phyloP scores from a whole-genome alignment of 2,888 invertebrate genomes.

The Spilosoma lubricipeda region DNA sequence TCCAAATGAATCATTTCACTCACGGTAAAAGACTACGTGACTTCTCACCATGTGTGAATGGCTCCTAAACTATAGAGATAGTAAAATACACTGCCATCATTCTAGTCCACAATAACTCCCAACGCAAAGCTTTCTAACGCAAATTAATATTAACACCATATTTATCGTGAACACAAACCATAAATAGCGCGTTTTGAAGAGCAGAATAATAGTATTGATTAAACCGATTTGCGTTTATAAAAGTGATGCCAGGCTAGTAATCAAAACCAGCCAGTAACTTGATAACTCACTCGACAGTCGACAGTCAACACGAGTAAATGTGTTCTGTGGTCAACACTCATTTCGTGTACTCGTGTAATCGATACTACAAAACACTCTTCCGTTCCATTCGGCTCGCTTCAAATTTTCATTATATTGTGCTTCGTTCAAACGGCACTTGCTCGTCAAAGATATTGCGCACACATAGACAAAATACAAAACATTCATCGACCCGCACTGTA shows the following conservation, averaged over 20 bases:
- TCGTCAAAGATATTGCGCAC: constrained; percentile 43
- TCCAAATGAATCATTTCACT: constrained; percentile 51
- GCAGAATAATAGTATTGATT: constrained; percentile 47
- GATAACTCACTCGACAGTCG: constrained; percentile 42
- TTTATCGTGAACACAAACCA: constrained; percentile 29
- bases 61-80: constrained; percentile 68
- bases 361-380: constrained; percentile 11
- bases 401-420: constrained; percentile 29
- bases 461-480: constrained; percentile 28
- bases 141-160: constrained; percentile 26
- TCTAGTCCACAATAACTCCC: constrained; percentile 26
- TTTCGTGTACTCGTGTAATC: constrained; percentile 12
- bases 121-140: constrained; percentile 16
- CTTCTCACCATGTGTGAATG: constrained; percentile 84
- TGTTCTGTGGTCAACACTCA: not conserved
- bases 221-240: constrained; percentile 46
- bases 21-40: constrained; percentile 78
- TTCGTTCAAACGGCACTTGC: constrained; percentile 50
- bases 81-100: constrained; percentile 44
- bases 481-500: constrained; percentile 1
- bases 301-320: not conserved
- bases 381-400: constrained; percentile 1
- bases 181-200: constrained; percentile 24
- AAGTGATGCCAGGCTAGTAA: constrained; percentile 39
- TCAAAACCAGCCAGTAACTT: constrained; percentile 51